A percentile compares a stretch with the other conserved stretches of the same genome.
These are phyloP conservation scores for Conistra vaccinii DNA, from an alignment of 2,888 invertebrate species.

Conservation along the genomic window DNA sequence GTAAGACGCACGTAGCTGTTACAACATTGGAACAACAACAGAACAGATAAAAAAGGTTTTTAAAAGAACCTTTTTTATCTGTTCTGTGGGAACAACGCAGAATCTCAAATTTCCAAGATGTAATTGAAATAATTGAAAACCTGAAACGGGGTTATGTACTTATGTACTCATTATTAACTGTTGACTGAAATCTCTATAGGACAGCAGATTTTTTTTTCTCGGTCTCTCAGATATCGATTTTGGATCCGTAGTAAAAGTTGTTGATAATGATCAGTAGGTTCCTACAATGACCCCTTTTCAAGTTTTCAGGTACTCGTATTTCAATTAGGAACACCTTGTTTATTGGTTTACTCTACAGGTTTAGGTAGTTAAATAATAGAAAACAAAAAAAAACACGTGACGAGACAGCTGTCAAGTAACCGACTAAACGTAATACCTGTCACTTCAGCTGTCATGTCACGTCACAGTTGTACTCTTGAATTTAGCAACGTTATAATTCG, in stretches of 20 bases:
- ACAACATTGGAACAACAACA: background rate
- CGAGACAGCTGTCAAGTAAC: no score
- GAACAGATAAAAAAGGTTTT: no score
- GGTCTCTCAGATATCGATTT: background rate
- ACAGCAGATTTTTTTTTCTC: background rate
- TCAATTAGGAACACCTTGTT: no score
- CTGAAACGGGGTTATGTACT: background rate
- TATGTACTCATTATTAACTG: background rate
- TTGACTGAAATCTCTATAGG: background rate
- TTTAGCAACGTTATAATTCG: no score
- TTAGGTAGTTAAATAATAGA: no score
- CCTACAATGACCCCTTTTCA: background rate
- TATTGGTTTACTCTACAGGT: no score
- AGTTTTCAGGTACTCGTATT: no score
- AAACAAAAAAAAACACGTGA: no score
- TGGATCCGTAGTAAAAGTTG: background rate
- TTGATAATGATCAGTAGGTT: background rate
- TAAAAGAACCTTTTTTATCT: no score
- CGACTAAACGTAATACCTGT: no score
- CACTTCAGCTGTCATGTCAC: no score
- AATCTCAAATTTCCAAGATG: background rate
- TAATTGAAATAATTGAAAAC: background rate
- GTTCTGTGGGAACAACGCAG: background rate
- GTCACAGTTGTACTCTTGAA: no score
- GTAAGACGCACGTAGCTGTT: constrained; percentile 52